These are phyloP conservation scores for Dendropsophus ebraccatus DNA, from an alignment of 2,113 vertebrate species.

Conservation along the genomic window DNA sequence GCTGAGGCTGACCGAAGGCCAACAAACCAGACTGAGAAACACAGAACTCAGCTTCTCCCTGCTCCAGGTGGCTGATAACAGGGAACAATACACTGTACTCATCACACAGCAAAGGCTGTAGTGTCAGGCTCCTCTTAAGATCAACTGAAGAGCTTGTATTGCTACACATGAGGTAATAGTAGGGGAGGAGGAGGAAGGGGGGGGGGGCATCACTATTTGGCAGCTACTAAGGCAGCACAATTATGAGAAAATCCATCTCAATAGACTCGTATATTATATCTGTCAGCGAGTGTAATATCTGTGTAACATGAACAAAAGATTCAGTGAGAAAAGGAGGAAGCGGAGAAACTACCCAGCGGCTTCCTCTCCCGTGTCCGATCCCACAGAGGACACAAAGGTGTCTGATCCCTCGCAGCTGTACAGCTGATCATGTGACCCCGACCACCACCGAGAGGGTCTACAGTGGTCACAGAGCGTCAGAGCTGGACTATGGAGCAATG, in stretches of 20 bases:
- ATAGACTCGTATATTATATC: background rate
- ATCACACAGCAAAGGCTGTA: no score
- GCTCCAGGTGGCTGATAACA: background rate
- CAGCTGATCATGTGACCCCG: no score
- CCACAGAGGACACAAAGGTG: no score
- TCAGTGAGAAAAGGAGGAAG: conserved; percentile 16
- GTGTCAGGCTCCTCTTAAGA: no score
- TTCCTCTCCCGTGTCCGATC: background rate
- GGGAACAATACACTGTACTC: background rate
- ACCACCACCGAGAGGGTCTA: no score
- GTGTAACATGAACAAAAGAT: background rate
- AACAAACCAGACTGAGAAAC: background rate
- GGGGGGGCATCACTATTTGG: background rate
- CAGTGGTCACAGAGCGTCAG: no score
- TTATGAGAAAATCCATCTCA: conserved; percentile 3
- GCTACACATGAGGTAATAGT: no score
- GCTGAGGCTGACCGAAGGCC: background rate
- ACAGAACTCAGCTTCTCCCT: background rate
- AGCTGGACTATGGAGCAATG: no score
- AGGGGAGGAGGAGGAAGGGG: background rate
- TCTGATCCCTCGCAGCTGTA: no score
- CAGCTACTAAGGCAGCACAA: background rate
- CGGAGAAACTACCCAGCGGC: background rate
- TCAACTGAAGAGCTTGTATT: no score
- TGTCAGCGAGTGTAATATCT: background rate